Percentiles rank a stretch among this genome's conserved stretches.
phyloP scores from a whole-genome alignment of 2,113 vertebrate genomes.

The Plecturocebus donacophilus region DNA sequence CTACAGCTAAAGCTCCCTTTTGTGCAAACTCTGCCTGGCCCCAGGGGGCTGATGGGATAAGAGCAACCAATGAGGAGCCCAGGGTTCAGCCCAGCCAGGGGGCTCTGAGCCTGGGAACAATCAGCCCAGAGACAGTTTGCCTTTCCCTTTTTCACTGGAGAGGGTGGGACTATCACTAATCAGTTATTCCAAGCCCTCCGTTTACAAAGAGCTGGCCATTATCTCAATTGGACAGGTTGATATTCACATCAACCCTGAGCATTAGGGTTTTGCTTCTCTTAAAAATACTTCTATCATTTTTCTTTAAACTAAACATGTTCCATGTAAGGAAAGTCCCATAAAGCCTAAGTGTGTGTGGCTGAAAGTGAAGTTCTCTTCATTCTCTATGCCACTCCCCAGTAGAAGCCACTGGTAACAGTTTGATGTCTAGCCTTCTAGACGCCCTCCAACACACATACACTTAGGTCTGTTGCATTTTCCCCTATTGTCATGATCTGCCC shows the following conservation, averaged over 20 bases:
- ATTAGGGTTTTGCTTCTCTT: background rate
- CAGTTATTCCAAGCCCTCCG: background rate
- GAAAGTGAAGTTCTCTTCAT: background rate
- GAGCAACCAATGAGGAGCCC: background rate
- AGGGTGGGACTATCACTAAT: background rate
- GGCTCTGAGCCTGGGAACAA: background rate
- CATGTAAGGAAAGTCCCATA: background rate
- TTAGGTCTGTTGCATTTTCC: background rate
- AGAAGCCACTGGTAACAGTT: background rate
- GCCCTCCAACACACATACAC: too few species aligned
- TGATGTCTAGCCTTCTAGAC: background rate
- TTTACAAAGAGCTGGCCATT: background rate
- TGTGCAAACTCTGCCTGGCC: slow-evolving; percentile 32
- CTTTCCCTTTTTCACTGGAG: slow-evolving; percentile 8
- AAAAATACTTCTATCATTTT: slow-evolving; percentile 23
- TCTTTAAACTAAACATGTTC: background rate
- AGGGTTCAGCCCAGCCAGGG: background rate
- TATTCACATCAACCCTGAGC: background rate
- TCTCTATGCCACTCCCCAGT: background rate
- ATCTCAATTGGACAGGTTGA: background rate
- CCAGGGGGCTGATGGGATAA: slow-evolving; percentile 57
- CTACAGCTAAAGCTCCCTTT: slow-evolving; percentile 73
- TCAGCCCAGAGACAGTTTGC: background rate
- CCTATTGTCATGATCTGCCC: background rate
- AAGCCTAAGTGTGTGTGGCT: background rate